Evolutionary conservation across 2,888 invertebrate genomes (phyloP), one percentile per base, ranked within the genome.

Genomic region (Pristionchus maxplancki): DNA sequence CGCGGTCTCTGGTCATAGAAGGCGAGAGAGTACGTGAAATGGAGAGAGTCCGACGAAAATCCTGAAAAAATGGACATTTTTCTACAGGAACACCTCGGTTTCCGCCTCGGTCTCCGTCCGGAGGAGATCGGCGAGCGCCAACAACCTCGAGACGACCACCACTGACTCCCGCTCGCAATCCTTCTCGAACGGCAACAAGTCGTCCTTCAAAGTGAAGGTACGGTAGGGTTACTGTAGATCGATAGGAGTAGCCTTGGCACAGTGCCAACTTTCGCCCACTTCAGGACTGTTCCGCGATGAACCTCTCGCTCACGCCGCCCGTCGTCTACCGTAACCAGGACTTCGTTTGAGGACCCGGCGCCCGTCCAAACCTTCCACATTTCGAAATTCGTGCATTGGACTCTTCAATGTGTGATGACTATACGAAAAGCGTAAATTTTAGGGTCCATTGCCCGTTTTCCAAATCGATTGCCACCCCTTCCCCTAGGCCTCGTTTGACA

Each of bases 301-400:
- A 53, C 37, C 86, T 71, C 71, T n/a, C 67, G 31, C 50, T 87
- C 20, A 50, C 86, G 28, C 86, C 86, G 71, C 67, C 37, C 15
- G 37, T 37, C 50, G 86, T 87, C 67, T 87, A 87, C 86, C 67
- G 86, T 31, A 58, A 87, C n/a, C 67, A 71, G 71, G 86, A 71
- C 50, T 87, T 87, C 71, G 86, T 87, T 24, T 87, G 71, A 71
- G 44, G 44, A 78, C 78, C 48, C 78, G 44, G 44, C 71, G 2
- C 37, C 20, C 20, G 13, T 17, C 37, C 37, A 58, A 58, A 24
- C 24, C n/a, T 17, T 17, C 24, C 58, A 50, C 20, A 20, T 11
- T 13, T 50, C 50, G 50, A 50, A 50, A 50, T n/a, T n/a, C n/a
- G n/a, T n/a, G n/a, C n/a, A n/a, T n/a, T n/a, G n/a, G n/a, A n/a